Conservation (phyloP, 2,888 invertebrate species). For the Deilephila elpenor region DNA sequence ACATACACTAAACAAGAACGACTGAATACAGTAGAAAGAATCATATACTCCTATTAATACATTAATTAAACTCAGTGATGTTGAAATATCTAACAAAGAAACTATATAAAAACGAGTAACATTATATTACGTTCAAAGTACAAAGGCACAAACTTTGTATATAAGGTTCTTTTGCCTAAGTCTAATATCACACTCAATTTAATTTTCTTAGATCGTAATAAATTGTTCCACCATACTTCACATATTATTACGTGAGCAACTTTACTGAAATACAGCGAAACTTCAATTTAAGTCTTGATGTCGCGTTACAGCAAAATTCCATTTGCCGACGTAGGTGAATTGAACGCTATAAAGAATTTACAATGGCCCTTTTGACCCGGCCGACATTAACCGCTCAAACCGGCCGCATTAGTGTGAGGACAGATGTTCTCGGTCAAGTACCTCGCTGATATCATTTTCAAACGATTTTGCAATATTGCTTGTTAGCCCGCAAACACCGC, state of each 20-base stretch:
- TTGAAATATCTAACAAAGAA: conserved; percentile 6
- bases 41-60: conserved; percentile 2
- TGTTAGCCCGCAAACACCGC: neutral
- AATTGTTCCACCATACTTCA: neutral
- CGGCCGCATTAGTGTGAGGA: conserved; percentile 52
- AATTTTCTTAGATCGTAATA: conserved; percentile 27
- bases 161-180: conserved; percentile 16
- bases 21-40: neutral
- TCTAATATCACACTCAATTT: conserved; percentile 33
- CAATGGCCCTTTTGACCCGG: conserved; percentile 53
- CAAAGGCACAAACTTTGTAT: neutral
- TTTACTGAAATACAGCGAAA: conserved; percentile 31
- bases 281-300: conserved; percentile 47
- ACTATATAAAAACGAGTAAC: neutral
- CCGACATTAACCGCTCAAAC: conserved; percentile 51
- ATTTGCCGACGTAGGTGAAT: conserved; percentile 58
- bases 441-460: conserved; percentile 19
- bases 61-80: neutral
- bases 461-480: conserved; percentile 4
- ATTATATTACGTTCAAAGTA: conserved; percentile 2
- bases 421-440: conserved; percentile 43
- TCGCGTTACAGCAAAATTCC: conserved; percentile 63
- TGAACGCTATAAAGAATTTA: conserved; percentile 59
- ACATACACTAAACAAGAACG: conserved; percentile 48
- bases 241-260: conserved; percentile 5